Base-by-base conservation (phyloP, 2,888 invertebrate species). In the Dasypolia templi region DNA sequence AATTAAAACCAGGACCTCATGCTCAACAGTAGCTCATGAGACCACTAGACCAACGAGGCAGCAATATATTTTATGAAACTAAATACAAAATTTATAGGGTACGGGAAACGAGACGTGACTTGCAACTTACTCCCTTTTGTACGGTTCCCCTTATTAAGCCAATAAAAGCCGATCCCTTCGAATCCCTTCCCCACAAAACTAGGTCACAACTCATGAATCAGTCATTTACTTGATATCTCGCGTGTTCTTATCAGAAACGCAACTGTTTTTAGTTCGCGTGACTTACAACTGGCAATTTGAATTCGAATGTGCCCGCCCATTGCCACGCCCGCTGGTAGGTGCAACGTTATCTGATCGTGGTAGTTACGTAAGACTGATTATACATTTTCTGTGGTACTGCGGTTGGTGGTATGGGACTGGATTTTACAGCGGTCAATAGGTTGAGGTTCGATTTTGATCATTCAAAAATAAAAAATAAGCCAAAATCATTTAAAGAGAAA, bases 241-340 rank as follows among this genome's bases (percentile, higher is more conserved):
- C 87, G 78, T 84, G 87, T 67, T 84, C 81, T 87, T 90, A 92
- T 77, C 72, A 69, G 58, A 74, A 84, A 82, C 87, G 93, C 93
- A 93, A 91, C 92, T 83, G 79, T 80, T 80, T 66, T 79, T 92
- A 91, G 91, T 91, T 93, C 88, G 92, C 93, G 93, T 93, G 93
- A 89, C 88, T 82, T 86, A 92, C 90, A 93, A 92, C 93, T 91
- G 90, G 93, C 91, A 94, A 94, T 95, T 95, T 93, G 92, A 94
- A 95, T 95, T 94, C 93, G 95, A 94, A 92, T 92, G 90, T 90
- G 88, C 91, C 92, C 95, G 94, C 95, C 95, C 92, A 79, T 77
- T 62, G 89, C 76, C 90, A 91, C 95, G 95, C 95, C 96, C 91
- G 89, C 90, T 83, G 88, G 91, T 91, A 91, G 92, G 91, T 81